Percentiles rank a stretch among this genome's conserved stretches.
phyloP scores from a whole-genome alignment of 2,888 invertebrate genomes.

The Drosophila fungiperda region DNA sequence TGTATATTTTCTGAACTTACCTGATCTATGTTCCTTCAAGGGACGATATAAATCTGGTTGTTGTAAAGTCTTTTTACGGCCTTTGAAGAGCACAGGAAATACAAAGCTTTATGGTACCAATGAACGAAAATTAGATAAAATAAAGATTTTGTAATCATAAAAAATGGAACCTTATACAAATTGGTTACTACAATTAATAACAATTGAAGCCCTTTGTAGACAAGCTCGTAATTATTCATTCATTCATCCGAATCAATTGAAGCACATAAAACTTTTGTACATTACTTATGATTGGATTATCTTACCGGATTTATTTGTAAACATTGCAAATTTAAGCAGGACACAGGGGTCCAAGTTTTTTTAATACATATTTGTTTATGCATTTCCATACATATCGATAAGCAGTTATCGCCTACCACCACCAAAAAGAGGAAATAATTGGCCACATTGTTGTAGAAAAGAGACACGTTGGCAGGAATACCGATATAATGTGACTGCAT shows the following conservation, averaged over 20 bases:
- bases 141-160: background rate
- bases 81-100: constrained; percentile 90
- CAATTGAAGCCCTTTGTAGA: too few relatives aligned
- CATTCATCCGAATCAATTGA: background rate
- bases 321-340: background rate
- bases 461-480: too few relatives aligned
- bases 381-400: too few relatives aligned
- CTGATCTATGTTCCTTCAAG: constrained; percentile 89
- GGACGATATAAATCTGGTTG: constrained; percentile 91
- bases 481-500: too few relatives aligned
- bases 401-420: too few relatives aligned
- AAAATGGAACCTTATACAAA: background rate
- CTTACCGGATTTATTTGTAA: background rate
- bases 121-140: background rate
- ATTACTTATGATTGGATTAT: background rate
- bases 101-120: constrained; percentile 88
- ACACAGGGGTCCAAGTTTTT: background rate
- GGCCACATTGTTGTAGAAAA: too few relatives aligned
- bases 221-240: background rate
- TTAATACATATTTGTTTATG: background rate
- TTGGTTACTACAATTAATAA: background rate
- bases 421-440: too few relatives aligned
- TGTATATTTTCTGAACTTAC: constrained; percentile 59
- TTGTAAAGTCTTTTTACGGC: constrained; percentile 89
- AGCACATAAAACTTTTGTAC: background rate